Evolutionary conservation across 1,140 invertebrate species (phyloP).

Genomic region (Charaxes varanes): DNA sequence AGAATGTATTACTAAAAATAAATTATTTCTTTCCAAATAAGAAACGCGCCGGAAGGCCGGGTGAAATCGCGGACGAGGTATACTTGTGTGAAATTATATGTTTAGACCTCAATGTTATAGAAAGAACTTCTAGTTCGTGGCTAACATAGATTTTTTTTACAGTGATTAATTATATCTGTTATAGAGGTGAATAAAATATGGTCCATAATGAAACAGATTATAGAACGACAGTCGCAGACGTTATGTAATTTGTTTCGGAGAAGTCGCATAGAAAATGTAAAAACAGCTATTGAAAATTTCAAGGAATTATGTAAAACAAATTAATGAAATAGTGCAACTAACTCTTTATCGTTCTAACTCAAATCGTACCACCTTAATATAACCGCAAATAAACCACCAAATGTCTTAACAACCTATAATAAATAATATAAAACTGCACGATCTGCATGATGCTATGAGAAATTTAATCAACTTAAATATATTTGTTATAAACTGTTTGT

Average conservation of each 20-base stretch:
- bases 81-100: conserved; percentile 67
- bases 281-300: conserved; percentile 15
- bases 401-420: conserved; percentile 1
- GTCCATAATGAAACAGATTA: conserved; percentile 24
- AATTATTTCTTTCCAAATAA: conserved; percentile 66
- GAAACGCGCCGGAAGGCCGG: conserved; percentile 61
- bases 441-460: conserved; percentile 3
- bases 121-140: conserved; percentile 58
- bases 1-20: conserved; percentile 64
- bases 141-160: conserved; percentile 62
- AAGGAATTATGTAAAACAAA: conserved; percentile 8
- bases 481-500: background rate
- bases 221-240: conserved; percentile 19
- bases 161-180: conserved; percentile 44
- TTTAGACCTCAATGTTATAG: conserved; percentile 65
- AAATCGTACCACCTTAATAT: conserved; percentile 13
- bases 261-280: conserved; percentile 11
- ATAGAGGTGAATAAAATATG: conserved; percentile 2
- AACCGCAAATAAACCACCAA: conserved; percentile 12
- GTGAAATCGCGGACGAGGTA: conserved; percentile 64
- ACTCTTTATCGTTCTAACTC: conserved; percentile 50
- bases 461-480: background rate
- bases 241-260: conserved; percentile 33
- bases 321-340: conserved; percentile 37
- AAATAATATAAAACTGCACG: conserved; percentile 12